phyloP scores from a whole-genome alignment of 2,113 vertebrate species.

The Solea senegalensis region DNA sequence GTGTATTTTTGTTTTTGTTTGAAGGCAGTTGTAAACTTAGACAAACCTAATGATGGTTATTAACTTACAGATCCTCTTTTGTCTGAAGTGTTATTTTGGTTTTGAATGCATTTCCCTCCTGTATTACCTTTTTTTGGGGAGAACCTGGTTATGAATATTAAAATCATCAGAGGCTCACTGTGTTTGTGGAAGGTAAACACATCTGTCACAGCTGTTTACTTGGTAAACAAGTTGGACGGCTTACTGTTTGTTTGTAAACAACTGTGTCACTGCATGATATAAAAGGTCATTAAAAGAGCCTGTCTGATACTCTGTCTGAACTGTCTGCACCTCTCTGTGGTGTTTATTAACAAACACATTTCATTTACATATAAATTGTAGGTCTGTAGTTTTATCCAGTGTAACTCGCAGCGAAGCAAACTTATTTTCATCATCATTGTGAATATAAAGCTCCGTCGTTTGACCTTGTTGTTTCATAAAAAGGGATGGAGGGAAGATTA shows the following conservation, averaged over 20 bases:
- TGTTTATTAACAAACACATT: slow-evolving; percentile 12
- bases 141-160: slow-evolving; percentile 78
- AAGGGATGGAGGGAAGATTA: too few species aligned
- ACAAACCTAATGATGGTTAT: too few species aligned
- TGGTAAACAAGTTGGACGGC: slow-evolving; percentile 76
- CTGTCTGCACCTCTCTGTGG: slow-evolving; percentile 19
- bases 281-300: slow-evolving; percentile 74
- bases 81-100: slow-evolving; percentile 9
- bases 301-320: slow-evolving; percentile 43
- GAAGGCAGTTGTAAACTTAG: too few species aligned
- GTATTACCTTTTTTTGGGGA: slow-evolving; percentile 23
- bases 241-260: slow-evolving; percentile 77
- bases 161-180: slow-evolving; percentile 63
- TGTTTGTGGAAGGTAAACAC: slow-evolving; percentile 78
- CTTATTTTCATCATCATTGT: slow-evolving; percentile 28
- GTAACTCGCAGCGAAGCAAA: slow-evolving; percentile 27
- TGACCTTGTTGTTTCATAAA: slow-evolving; percentile 25
- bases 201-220: slow-evolving; percentile 78
- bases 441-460: background rate
- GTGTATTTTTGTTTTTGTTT: too few species aligned
- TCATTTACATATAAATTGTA: slow-evolving; percentile 61
- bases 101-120: slow-evolving; percentile 25
- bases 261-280: slow-evolving; percentile 73
- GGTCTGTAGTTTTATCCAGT: background rate
- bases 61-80: background rate